Base-by-base conservation (phyloP, 2,888 invertebrate genomes). In the Hecatera dysodea region DNA sequence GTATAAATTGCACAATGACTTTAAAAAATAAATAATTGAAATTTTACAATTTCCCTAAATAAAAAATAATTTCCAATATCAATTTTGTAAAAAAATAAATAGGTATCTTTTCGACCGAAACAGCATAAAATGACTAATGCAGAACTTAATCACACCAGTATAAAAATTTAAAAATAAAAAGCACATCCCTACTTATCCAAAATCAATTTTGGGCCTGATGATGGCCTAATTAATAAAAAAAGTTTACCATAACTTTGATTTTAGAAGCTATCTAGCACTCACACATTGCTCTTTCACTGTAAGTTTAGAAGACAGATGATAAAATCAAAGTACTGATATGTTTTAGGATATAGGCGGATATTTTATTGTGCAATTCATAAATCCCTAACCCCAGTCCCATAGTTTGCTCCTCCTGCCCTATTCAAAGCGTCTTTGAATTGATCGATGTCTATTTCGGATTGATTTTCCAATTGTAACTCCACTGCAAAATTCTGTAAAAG, bases 321-420 rank as follows among this genome's bases (percentile, higher is more conserved):
- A 80, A 81, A 87, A 84, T 87, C 83, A 84, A 82, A 85, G 82
- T 83, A 81, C 80, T 85, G 83, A 82, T 78, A 85, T 84, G 83
- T 87, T 87, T 86, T 86, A 88, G 84, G 83, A 77, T 78, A 79
- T 64, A 82, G 75, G 83, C 78, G 80, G 86, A 75, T 81, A 70
- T 65, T 82, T 85, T 85, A 87, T 83, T 88, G 85, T 88, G 88
- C 84, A 91, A 91, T 94, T 96, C 95, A 96, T 95, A 95, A 96
- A 88, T 97, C 97, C 89, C 97, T 96, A 83, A 97, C 95, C 55
- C 98, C 98, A 60, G 98, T 98, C 63, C 98, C 98, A 88, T 98
- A 98, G 93, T 98, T 98, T 67, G 98, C 98, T 80, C 98, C 98
- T 48, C 98, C 98, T 72, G 98, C 98, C 90, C 97, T 97, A 86